Percentiles rank a stretch among this genome's conserved stretches.
Evolutionary conservation across 2,797 vertebrate genomes (phyloP).

Genomic region (Pseudopleuronectes americanus): DNA sequence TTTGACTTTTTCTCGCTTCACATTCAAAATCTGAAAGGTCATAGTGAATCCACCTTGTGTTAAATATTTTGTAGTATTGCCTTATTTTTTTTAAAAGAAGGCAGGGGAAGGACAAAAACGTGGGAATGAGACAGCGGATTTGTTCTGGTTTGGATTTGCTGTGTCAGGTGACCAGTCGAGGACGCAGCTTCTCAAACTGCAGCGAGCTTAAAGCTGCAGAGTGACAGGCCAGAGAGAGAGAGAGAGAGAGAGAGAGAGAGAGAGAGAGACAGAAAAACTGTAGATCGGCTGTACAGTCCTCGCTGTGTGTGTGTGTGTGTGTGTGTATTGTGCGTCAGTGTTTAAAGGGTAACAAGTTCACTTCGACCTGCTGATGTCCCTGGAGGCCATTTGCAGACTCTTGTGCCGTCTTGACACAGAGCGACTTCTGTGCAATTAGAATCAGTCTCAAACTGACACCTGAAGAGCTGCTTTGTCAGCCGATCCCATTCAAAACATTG

Average conservation of each 20-base stretch:
- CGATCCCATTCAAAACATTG: neutral
- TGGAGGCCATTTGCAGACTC: constrained; percentile 32
- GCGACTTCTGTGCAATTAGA: constrained; percentile 20
- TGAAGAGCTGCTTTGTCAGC: too few species aligned
- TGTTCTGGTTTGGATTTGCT: constrained; percentile 37
- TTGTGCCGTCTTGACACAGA: neutral
- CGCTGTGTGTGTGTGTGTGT: constrained; percentile 5
- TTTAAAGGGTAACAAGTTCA: constrained; percentile 47
- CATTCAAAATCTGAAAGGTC: neutral
- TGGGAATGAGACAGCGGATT: constrained; percentile 37
- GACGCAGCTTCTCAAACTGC: constrained; percentile 56
- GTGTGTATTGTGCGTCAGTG: constrained; percentile 29
- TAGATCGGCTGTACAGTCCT: constrained; percentile 23
- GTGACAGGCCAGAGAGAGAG: constrained; percentile 45
- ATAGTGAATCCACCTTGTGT: neutral
- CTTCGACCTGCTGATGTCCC: constrained; percentile 52
- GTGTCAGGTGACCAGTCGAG: constrained; percentile 68
- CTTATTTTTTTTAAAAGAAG: constrained; percentile 1
- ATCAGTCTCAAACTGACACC: constrained; percentile 22
- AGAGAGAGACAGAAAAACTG: constrained; percentile 13
- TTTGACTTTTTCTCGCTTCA: neutral
- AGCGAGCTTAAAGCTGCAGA: constrained; percentile 67
- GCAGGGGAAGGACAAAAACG: constrained; percentile 8
- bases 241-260: constrained; percentile 22
- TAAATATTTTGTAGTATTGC: neutral